These are phyloP conservation scores for Prionace glauca DNA, from an alignment of 2,797 vertebrate genomes.

Conservation along the genomic window DNA sequence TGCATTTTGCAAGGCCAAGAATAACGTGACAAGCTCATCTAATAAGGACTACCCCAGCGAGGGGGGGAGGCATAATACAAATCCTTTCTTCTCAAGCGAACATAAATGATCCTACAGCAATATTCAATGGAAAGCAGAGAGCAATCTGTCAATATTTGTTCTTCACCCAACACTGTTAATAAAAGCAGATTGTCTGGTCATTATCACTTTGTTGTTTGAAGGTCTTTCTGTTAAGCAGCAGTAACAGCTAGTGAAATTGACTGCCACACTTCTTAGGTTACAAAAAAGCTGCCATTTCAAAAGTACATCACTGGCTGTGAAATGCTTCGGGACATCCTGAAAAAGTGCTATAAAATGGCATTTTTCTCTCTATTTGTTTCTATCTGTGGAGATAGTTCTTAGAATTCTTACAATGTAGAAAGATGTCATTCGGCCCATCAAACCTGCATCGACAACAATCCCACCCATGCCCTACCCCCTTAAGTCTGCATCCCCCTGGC, in stretches of 20 bases:
- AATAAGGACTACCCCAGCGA: neutral
- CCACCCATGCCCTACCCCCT: too few species aligned
- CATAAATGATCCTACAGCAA: neutral
- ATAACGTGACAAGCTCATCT: neutral
- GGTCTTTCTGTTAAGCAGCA: too few species aligned
- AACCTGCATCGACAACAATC: too few species aligned
- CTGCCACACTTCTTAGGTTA: neutral
- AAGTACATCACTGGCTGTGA: neutral
- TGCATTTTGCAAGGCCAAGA: neutral
- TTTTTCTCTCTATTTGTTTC: neutral
- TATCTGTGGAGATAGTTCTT: neutral
- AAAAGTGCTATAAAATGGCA: neutral
- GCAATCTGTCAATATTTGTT: neutral
- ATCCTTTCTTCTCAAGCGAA: too few species aligned
- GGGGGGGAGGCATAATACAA: neutral
- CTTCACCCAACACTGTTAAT: neutral
- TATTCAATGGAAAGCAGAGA: neutral
- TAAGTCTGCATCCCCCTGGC: too few species aligned
- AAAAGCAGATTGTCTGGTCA: neutral
- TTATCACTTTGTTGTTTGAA: neutral
- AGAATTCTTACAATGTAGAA: too few species aligned
- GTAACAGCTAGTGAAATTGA: too few species aligned
- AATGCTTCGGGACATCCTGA: neutral
- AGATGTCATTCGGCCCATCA: too few species aligned
- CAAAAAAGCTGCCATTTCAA: neutral